Base-by-base conservation (phyloP, 2,888 invertebrate species). In the Ophion ellenae region DNA sequence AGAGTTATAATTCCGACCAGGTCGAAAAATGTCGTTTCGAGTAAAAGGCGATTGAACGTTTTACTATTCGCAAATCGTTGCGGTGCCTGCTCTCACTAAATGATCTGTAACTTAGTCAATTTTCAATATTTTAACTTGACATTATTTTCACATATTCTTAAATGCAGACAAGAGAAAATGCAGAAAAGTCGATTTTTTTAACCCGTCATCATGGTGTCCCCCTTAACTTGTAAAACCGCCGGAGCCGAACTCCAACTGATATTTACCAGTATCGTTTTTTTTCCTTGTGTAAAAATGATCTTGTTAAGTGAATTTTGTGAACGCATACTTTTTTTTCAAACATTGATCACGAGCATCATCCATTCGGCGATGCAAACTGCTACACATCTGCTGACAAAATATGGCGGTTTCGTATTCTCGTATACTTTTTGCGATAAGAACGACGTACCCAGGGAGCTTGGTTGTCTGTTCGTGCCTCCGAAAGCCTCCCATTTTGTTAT, bases 401-500 rank as follows among this genome's bases (percentile, higher is more conserved):
- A 3, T 64, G 64, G 32, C 6, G 28, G 14, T 17, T 64, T 64
- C 28, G 2, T 11, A 24, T 63, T 63, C 32, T 64, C 11, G 17
- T 28, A 64, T 59, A 11, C n/a, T 57, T 61, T n/a, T 59, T 32
- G 9, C 3, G n/a, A 10, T 9, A 57, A 59, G 36, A 1, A 63
- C 14, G 24, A 36, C 10, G 24, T 20, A 79, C 67, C 63, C 47
- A 69, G n/a, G 74, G 40, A 63, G 53, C 45, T 53, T 32, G 76
- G 40, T 40, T n/a, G 17, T 36, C 3, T n/a, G 36, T 63, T 74
- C 53, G 45, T 53, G 36, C 7, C 11, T 67, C 40, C 61, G 74
- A 79, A 73, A 69, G 74, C 69, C 67, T 69, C 74, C 24, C 6
- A 45, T 45, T 63, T 64, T 28, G 10, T 20, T 45, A 69, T 69